Conservation (phyloP, 2,113 vertebrate species). For the Oreocharis arfaki region DNA sequence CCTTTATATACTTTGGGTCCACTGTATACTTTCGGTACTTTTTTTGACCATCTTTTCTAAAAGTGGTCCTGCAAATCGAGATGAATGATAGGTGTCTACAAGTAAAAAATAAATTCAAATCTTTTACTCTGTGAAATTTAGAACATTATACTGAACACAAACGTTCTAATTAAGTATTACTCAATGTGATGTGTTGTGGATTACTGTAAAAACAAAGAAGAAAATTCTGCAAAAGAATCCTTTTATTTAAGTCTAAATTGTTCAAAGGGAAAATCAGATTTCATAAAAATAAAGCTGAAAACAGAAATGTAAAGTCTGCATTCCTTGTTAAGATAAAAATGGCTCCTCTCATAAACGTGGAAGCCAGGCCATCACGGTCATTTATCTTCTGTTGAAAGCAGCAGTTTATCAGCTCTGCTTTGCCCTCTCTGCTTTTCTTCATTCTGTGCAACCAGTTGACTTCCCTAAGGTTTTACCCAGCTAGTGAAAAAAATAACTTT, state of each 20-base stretch:
- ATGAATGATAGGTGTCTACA: not conserved
- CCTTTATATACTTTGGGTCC: not conserved
- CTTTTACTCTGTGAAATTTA: not conserved
- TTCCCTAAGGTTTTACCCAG: slow-evolving; percentile 32
- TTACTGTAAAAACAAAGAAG: not conserved
- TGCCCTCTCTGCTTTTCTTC: not conserved
- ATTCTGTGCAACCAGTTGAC: not conserved
- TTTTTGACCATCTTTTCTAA: not conserved
- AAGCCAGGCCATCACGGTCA: not conserved
- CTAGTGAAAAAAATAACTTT: slow-evolving; percentile 44
- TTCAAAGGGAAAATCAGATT: not conserved
- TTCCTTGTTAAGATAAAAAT: slow-evolving; percentile 43
- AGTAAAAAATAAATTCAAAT: not conserved
- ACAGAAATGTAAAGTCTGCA: slow-evolving; percentile 18
- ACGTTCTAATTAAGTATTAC: not conserved
- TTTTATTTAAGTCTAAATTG: not conserved
- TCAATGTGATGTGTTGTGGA: not conserved
- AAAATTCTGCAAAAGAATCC: not conserved
- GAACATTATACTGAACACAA: not conserved
- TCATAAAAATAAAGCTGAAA: slow-evolving; percentile 18
- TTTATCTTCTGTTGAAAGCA: slow-evolving; percentile 61
- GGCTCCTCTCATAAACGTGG: slow-evolving; percentile 1
- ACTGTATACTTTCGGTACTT: not conserved
- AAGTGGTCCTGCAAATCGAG: not conserved
- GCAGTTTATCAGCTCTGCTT: slow-evolving; percentile 56